Base-by-base conservation (phyloP, 2,797 vertebrate species). In the Valencia hispanica region DNA sequence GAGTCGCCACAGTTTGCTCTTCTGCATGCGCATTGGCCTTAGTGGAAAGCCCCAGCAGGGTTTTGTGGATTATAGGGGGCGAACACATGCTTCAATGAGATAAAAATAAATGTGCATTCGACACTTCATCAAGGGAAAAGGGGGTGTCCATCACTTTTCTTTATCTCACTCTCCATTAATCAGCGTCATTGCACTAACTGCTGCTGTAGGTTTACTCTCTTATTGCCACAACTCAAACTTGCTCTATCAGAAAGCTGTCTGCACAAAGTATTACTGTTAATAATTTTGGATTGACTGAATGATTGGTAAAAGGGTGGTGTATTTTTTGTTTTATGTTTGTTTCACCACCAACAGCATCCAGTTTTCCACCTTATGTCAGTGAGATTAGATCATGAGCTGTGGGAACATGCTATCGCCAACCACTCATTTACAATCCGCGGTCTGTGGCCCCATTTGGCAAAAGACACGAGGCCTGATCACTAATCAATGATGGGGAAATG, bases 21-120 rank as follows among this genome's bases (percentile, higher is more conserved):
- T 45, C 85, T 89, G 87, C 86, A 73, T 95, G 94, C 93, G 92
- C 91, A 90, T 92, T 86, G 86, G 89, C 74, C 86, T 81, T 63
- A 71, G 73, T 76, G 83, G 76, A 87, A 87, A 86, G 80, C 83
- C 86, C 95, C 95, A 91, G 93, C 93, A 86, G 95, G 96, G 95
- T 82, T 68, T 94, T 95, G 94, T 95, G 96, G 95, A 96, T 98
- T 97, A 96, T 94, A 17, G 2, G 93, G 96, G 94, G 93, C 94
- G 96, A 97, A 95, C 97, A 97, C 97, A 99, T 99, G 97, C 96
- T 97, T 94, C 95, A 95, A 93, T 96, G 94, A 97, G 97, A 98
- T 98, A 98, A 95, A 96, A 96, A 96, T 97, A 96, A 96, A 97
- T 97, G 95, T 96, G 94, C 93, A 91, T 97, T 96, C 95, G 95